Conservation (phyloP, 2,797 vertebrate genomes). For the Paratrypauchen microcephalus region DNA sequence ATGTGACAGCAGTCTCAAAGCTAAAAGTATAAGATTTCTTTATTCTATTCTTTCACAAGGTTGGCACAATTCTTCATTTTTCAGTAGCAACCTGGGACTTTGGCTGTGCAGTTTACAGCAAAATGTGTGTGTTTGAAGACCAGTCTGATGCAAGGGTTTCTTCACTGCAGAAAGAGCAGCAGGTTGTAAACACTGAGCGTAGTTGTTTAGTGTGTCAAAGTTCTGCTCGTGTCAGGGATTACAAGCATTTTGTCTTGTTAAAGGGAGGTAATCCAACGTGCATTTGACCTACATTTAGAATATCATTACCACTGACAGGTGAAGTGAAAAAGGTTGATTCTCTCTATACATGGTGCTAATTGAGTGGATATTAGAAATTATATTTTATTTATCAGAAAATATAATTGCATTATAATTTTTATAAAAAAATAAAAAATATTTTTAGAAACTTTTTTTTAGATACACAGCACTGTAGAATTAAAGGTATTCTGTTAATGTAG, state of each 20-base stretch:
- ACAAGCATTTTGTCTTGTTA: neutral
- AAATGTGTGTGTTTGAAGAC: conserved; percentile 27
- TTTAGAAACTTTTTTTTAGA: no score
- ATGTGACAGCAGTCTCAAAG: conserved; percentile 10
- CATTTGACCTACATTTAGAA: neutral
- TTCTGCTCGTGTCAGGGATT: neutral
- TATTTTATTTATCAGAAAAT: neutral
- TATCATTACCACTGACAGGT: neutral
- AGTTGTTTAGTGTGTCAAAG: conserved; percentile 6
- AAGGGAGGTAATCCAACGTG: neutral
- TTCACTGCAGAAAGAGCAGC: conserved; percentile 20
- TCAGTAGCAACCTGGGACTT: conserved; percentile 7
- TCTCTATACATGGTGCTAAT: neutral
- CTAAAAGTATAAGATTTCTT: neutral
- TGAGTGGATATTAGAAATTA: neutral
- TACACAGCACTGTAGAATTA: no score
- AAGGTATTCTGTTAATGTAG: no score
- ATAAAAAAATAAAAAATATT: no score
- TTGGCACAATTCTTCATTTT: conserved; percentile 14
- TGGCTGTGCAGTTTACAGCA: conserved; percentile 28
- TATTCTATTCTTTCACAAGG: conserved; percentile 10
- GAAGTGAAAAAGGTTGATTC: neutral
- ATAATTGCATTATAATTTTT: neutral
- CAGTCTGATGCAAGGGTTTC: conserved; percentile 47
- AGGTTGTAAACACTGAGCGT: conserved; percentile 13